These are phyloP conservation scores for Mycalesis mineus DNA, from an alignment of 2,888 invertebrate genomes.

Conservation along the genomic window DNA sequence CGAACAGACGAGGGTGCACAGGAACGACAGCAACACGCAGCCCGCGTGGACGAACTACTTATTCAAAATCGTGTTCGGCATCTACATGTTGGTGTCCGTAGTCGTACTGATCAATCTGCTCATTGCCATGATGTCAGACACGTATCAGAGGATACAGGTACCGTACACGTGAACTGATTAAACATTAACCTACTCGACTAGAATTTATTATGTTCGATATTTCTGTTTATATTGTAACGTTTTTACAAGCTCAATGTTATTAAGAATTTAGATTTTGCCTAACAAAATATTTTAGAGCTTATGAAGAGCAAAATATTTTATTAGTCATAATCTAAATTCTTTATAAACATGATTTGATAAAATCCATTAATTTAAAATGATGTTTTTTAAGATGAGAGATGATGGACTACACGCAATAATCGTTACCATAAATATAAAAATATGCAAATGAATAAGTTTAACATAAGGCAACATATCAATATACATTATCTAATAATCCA, in stretches of 20 bases:
- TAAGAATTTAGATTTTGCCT: too few species aligned
- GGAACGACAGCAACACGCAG: conserved; percentile 81
- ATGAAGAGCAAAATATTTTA: neutral
- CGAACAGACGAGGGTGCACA: conserved; percentile 83
- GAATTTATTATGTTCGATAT: neutral
- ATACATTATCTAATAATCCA: neutral
- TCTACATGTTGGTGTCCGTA: conserved; percentile 99
- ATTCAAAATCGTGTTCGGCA: conserved; percentile 92
- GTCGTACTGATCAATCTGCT: conserved; percentile 99
- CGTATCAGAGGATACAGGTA: conserved; percentile 99
- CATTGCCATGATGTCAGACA: conserved; percentile 99
- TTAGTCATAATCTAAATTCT: neutral
- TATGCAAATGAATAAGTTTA: neutral
- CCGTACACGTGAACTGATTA: conserved; percentile 42
- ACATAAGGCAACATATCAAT: neutral
- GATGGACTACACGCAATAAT: neutral
- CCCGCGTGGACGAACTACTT: conserved; percentile 90
- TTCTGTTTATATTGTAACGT: too few species aligned
- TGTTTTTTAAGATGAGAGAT: neutral
- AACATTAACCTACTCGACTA: conserved; percentile 26
- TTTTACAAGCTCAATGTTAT: neutral
- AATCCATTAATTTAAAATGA: neutral
- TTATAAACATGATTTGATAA: too few species aligned
- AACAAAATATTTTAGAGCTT: too few species aligned
- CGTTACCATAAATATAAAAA: neutral